Conservation (phyloP, 2,113 vertebrate genomes). For the Heterotis niloticus region DNA sequence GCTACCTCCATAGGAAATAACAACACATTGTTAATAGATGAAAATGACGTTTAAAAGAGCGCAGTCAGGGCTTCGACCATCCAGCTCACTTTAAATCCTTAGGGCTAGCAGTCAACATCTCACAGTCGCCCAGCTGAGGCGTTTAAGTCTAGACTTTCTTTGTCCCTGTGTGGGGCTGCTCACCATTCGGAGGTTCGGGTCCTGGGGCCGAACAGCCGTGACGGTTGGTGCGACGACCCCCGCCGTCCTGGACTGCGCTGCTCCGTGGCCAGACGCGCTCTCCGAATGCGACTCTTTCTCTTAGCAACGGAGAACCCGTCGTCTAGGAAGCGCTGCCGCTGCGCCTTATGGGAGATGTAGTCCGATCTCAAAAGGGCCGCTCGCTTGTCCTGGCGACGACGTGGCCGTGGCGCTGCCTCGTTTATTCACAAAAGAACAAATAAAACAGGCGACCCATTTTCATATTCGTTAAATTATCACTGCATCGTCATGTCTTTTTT, state of each 20-base stretch:
- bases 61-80: too few relatives aligned
- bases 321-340: not conserved
- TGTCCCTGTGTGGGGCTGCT: not conserved
- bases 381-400: not conserved
- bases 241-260: not conserved
- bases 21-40: too few relatives aligned
- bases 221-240: not conserved
- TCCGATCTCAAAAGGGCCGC: not conserved
- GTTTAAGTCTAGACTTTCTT: not conserved
- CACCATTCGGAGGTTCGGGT: not conserved
- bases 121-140: too few relatives aligned
- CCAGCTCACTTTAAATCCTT: too few relatives aligned
- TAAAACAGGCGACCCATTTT: not conserved
- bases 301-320: constrained; percentile 31
- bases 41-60: too few relatives aligned
- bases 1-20: too few relatives aligned
- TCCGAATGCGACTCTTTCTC: constrained; percentile 23
- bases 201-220: not conserved
- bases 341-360: constrained; percentile 23
- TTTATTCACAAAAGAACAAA: not conserved
- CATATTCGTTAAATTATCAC: too few relatives aligned
- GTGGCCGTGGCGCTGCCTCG: not conserved
- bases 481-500: too few relatives aligned
- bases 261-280: not conserved
- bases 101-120: not conserved